Conservation (phyloP, 2,797 vertebrate genomes). For the Coregonus sp. region DNA sequence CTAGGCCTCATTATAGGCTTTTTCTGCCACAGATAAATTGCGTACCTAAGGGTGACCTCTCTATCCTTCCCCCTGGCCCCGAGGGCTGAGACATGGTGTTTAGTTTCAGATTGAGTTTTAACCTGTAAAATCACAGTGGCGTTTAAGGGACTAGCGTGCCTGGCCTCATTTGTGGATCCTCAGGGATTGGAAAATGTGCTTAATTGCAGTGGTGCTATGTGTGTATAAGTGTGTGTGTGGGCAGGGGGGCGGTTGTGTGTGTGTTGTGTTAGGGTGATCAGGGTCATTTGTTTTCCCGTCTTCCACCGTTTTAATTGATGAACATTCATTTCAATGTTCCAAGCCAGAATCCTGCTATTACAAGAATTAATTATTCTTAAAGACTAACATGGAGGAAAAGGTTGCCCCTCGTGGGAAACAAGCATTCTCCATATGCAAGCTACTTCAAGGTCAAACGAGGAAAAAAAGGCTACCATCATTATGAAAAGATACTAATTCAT, state of each 20-base stretch:
- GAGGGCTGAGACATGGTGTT: constrained; percentile 58
- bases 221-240: constrained; percentile 3
- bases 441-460: constrained; percentile 61
- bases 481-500: neutral
- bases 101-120: constrained; percentile 63
- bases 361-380: constrained; percentile 67
- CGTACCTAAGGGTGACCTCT: constrained; percentile 42
- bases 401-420: constrained; percentile 50
- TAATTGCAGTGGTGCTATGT: constrained; percentile 58
- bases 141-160: constrained; percentile 60
- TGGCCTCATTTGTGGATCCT: constrained; percentile 51
- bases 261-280: constrained; percentile 34
- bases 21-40: constrained; percentile 73
- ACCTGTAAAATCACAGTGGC: constrained; percentile 53
- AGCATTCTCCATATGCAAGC: constrained; percentile 51
- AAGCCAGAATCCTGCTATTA: constrained; percentile 54
- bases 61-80: constrained; percentile 25
- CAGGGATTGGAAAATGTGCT: constrained; percentile 51
- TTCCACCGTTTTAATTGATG: constrained; percentile 65
- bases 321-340: constrained; percentile 72
- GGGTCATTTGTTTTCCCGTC: constrained; percentile 60
- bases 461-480: constrained; percentile 8
- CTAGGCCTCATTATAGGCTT: constrained; percentile 64
- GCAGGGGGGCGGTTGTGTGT: neutral
- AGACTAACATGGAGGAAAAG: constrained; percentile 40